Evolutionary conservation across 2,888 invertebrate species (phyloP), one percentile per base, ranked within the genome.

Genomic region (Drosophila eohydei): DNA sequence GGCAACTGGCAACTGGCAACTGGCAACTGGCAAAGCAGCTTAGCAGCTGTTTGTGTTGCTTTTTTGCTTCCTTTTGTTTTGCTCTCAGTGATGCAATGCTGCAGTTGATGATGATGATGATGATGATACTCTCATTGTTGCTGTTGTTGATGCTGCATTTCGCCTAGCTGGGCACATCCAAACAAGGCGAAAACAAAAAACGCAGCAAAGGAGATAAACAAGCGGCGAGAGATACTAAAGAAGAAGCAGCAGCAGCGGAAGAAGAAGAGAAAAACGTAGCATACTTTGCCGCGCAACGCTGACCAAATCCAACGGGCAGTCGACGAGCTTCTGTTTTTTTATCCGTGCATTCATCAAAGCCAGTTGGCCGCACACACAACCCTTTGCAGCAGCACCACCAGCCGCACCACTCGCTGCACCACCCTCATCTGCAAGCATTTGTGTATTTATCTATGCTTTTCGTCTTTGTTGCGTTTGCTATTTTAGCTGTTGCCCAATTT

Each of bases 251-350:
- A 8, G 38, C 44, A 38, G 51, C 9, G 26, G 16, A 8, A 34
- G 30, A 21, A 5, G 38, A 14, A 36, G 32, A 2, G 32, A 59
- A 66, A 71, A 69, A 54, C 3, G 62, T 67, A 55, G 71, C 80
- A 78, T 69, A 81, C 78, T 80, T 81, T 81, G 55, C 61, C 7
- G 74, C 67, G 79, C 65, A 16, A 54, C 60, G 63, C 62, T 74
- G 71, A 69, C 79, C 71, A 62, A 77, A 63, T 66, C 60, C 65
- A 63, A 48, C 26, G 58, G 50, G 14, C 65, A 60, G 69, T 8
- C 50, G 14, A 48, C 48, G 48, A 32, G 48, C 16, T 48, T 26
- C n/a, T 30, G n/a, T 26, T 43, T 64, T 8, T 46, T n/a, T 54
- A 65, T 60, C 57, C 46, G 51, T 65, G 50, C 6, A 60, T 43